Evolutionary conservation across 2,113 vertebrate genomes (phyloP).

Genomic region (Pitta sordida): DNA sequence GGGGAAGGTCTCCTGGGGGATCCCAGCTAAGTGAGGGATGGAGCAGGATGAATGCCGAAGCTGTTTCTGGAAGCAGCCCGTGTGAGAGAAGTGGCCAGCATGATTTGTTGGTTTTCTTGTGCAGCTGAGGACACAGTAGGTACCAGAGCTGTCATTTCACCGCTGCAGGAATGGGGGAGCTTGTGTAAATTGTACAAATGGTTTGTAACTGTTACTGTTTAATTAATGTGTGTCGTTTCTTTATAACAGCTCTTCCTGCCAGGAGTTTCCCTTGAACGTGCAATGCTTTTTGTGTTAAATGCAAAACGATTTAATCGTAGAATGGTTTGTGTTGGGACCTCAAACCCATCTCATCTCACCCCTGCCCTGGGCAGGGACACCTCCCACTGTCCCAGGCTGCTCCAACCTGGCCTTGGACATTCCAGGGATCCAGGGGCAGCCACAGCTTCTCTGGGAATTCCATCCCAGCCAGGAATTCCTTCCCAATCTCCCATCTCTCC

Average conservation of each 20-base stretch:
- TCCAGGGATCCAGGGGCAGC: background rate
- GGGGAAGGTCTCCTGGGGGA: background rate
- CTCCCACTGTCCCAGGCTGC: accelerated
- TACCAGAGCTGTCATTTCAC: constrained; percentile 6
- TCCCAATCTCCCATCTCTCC: background rate
- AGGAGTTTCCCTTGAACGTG: background rate
- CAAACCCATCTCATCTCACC: accelerated
- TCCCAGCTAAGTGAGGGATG: constrained; percentile 42
- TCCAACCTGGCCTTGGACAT: background rate
- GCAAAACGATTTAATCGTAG: accelerated
- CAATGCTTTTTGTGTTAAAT: background rate
- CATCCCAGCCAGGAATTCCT: background rate
- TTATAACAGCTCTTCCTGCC: accelerated
- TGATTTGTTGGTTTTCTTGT: constrained; percentile 92
- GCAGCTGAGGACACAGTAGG: constrained; percentile 86
- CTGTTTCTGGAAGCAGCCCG: background rate
- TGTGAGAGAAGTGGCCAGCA: constrained; percentile 70
- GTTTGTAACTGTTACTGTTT: background rate
- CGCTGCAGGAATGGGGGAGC: accelerated
- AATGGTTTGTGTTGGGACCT: background rate
- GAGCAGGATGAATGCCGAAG: background rate
- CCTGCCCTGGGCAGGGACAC: background rate
- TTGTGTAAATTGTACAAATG: accelerated
- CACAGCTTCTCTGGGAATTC: background rate
- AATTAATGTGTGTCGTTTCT: background rate